phyloP scores from a whole-genome alignment of 2,113 vertebrate species.

The Seriola dumerili region DNA sequence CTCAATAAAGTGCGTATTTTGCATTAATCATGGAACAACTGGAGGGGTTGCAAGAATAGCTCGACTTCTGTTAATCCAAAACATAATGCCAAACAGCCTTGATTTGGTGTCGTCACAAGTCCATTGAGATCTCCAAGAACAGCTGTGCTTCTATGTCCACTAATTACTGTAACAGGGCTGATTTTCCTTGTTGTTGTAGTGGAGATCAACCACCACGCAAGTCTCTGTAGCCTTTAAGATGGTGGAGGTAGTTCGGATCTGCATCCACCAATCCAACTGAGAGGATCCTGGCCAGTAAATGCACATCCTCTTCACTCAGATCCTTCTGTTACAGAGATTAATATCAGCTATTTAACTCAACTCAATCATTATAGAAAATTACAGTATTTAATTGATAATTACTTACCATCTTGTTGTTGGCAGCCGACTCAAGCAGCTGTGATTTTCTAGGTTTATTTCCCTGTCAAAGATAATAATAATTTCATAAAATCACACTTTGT shows the following conservation, averaged over 20 bases:
- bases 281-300: constrained; percentile 81
- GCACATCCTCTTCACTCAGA: constrained; percentile 78
- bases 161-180: not conserved
- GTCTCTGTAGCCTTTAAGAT: constrained; percentile 84
- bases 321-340: constrained; percentile 69
- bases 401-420: constrained; percentile 72
- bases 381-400: not conserved
- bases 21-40: constrained; percentile 3
- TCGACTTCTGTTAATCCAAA: constrained; percentile 19
- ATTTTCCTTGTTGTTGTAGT: constrained; percentile 8
- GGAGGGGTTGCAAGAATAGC: not conserved
- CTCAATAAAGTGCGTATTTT: constrained; percentile 14
- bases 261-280: constrained; percentile 84
- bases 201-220: constrained; percentile 44
- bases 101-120: constrained; percentile 17
- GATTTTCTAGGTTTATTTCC: constrained; percentile 50
- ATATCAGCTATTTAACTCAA: not conserved
- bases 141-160: not conserved
- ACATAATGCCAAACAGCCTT: not conserved
- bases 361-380: not conserved
- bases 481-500: not conserved
- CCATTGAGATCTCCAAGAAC: constrained; percentile 11
- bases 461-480: constrained; percentile 49
- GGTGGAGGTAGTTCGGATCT: constrained; percentile 84
- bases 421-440: constrained; percentile 43